Evolutionary conservation across 1,140 invertebrate species (phyloP).

Genomic region (Drosophila nikananu): DNA sequence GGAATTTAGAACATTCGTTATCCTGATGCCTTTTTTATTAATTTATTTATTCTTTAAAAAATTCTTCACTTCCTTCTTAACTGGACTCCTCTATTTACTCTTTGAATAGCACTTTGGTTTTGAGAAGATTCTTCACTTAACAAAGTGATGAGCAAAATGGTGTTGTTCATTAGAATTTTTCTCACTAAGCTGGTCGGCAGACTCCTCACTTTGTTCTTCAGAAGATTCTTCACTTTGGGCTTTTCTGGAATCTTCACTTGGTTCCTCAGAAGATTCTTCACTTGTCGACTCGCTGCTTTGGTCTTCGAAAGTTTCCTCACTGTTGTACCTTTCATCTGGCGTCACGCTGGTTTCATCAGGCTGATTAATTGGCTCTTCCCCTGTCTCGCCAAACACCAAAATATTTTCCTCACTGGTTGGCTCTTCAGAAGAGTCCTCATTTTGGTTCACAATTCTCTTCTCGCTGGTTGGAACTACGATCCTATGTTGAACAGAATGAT

Average conservation of each 20-base stretch:
- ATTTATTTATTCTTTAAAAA: too few relatives aligned
- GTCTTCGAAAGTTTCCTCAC: not conserved
- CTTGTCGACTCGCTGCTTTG: not conserved
- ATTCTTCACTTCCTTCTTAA: not conserved
- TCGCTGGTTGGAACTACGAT: not conserved
- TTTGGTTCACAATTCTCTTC: not conserved
- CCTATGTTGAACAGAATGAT: not conserved
- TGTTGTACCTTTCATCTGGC: not conserved
- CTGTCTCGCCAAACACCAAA: not conserved
- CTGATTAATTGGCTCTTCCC: not conserved
- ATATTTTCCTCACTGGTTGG: not conserved
- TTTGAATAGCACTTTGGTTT: too few relatives aligned
- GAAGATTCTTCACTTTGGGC: not conserved
- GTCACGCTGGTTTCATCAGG: not conserved
- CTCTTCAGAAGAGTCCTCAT: not conserved
- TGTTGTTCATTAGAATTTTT: too few relatives aligned
- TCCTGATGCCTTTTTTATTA: not conserved
- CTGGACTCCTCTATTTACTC: not conserved
- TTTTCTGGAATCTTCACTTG: not conserved
- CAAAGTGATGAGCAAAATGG: too few relatives aligned
- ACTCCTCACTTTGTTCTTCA: not conserved
- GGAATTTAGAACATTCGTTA: not conserved
- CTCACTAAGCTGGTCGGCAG: too few relatives aligned
- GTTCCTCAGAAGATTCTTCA: not conserved
- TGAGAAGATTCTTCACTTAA: too few relatives aligned